Evolutionary conservation across 1,140 invertebrate genomes (phyloP), one percentile per base, ranked within the genome.

Genomic region (Drosophila ironensis): DNA sequence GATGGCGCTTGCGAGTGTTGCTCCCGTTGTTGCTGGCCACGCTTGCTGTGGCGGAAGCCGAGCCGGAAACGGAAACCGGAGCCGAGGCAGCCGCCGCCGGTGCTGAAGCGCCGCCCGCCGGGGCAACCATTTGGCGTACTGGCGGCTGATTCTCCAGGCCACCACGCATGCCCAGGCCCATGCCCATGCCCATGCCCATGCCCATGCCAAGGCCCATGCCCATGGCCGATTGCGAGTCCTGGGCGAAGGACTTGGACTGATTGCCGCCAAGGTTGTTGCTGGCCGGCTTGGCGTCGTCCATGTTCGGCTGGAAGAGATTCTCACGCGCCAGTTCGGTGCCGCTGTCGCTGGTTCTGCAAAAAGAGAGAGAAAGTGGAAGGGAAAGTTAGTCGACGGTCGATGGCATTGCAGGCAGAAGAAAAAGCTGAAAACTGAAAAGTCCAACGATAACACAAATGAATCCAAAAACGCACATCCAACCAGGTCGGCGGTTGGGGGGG

Each of bases 251-350:
- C n/a, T n/a, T n/a, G n/a, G n/a, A n/a, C n/a, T n/a, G n/a, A 22
- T 57, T 33, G 27, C 28, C 59, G 44, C 52, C 40, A 35, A 50
- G 63, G 40, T 42, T 61, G 35, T 66, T 74, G 70, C 51, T 68
- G 40, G 64, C 68, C 60, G 72, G 87, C 48, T 86, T 86, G 27
- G 80, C 81, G 37, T 86, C 81, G 24, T 87, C 81, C 71, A 87
- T 87, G 41, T 81, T 89, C 41, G 81, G 75, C 72, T 88, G 87
- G 54, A 89, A 89, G 52, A 89, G 74, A 47, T 88, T 89, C 74
- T 89, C 86, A 78, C 80, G 88, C 30, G 88, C 88, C 59, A 87
- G 68, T 78, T 89, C 88, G 9, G 73, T 63, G 50, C 80, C 61
- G 42, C 33, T 41, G 53, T 35, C 72, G 16, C 61, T 61, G 66